Evolutionary conservation across 2,888 invertebrate species (phyloP), one percentile per base, ranked within the genome.

Genomic region (Heliothis peltigera): DNA sequence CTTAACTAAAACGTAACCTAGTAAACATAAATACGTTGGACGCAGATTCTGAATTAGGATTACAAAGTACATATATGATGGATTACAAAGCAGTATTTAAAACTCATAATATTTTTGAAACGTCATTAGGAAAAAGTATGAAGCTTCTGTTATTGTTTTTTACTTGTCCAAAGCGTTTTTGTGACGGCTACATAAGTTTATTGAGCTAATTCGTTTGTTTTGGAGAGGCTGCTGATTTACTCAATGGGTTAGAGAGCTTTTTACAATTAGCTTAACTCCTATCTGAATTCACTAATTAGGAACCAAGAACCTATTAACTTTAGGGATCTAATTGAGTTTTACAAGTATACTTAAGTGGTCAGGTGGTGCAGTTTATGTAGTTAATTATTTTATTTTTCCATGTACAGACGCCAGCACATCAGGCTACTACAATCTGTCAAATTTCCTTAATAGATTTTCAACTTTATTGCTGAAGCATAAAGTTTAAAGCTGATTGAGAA

Each of bases 171-270:
- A 70, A 61, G 25, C 64, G 52, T 64, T 57, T 66, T 60, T 28
- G 59, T 77, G 77, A 70, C 43, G 60, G 53, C 66, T 53, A 46
- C 59, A 39, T 61, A 58, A 59, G 77, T 80, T 77, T 77, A 61
- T 67, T 15, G 55, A 78, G 62, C 60, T 77, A 73, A 78, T 78
- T 67, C 65, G 54, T 77, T 79, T 78, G 67, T 67, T 68, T 62
- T 57, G 59, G 57, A 75, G 59, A 57, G 65, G 54, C 47, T 39
- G 52, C 43, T 49, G 60, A 60, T 76, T 76, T 71, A 44, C 32
- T 60, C 46, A 59, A 49, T 55, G 22, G 55, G 19, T 54, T 21
- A 47, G 21, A 49, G 35, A 57, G 28, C 52, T 70, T 64, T 75
- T 57, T 54, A 53, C 28, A 42, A 49, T 32, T 59, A 1, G 4